Evolutionary conservation across 2,113 vertebrate species (phyloP).

Genomic region (Labeo rohita): DNA sequence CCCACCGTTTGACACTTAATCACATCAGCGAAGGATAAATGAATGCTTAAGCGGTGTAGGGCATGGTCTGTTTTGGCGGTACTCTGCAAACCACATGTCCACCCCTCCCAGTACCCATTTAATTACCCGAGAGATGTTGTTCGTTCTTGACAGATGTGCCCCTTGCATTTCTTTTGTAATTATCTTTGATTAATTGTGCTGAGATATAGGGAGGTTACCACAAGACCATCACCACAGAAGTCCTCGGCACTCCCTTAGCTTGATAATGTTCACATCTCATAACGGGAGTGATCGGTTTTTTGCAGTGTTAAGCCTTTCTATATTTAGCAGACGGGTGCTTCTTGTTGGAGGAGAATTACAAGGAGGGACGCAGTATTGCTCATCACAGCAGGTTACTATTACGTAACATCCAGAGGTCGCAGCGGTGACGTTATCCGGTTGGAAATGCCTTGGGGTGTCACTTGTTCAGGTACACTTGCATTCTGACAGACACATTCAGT

Average conservation of each 20-base stretch:
- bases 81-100: neutral
- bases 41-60: neutral
- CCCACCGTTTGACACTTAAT: neutral
- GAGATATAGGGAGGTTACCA: slow-evolving; percentile 2
- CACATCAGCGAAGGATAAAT: neutral
- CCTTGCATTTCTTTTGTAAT: slow-evolving; percentile 28
- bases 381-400: slow-evolving; percentile 36
- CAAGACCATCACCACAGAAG: neutral
- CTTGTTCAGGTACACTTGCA: neutral
- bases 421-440: neutral
- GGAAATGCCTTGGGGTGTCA: neutral
- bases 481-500: neutral
- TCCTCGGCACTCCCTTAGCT: neutral
- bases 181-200: neutral
- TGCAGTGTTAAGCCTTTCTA: slow-evolving; percentile 24
- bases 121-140: slow-evolving; percentile 36
- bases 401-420: slow-evolving; percentile 11
- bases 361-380: slow-evolving; percentile 42
- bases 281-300: slow-evolving; percentile 3
- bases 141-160: slow-evolving; percentile 26
- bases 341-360: slow-evolving; percentile 39
- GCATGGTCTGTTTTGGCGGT: neutral
- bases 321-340: slow-evolving; percentile 27
- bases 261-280: neutral
- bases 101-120: neutral